A percentile compares a stretch with the other conserved stretches of the same genome.
phyloP scores from a whole-genome alignment of 1,140 invertebrate genomes.

The Ooceraea biroi region DNA sequence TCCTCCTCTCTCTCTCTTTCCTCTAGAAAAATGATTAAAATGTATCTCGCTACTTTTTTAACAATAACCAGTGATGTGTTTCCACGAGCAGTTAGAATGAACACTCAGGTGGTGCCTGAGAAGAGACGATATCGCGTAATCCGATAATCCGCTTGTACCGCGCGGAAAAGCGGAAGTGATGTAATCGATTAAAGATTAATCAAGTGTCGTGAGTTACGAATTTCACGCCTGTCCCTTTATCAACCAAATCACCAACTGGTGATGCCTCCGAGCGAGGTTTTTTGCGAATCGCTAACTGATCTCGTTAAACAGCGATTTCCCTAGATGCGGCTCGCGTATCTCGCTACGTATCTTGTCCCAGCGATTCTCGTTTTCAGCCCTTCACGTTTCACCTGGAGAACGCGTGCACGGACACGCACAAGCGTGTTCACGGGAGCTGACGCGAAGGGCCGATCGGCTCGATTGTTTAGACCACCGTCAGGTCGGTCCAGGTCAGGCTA shows the following conservation, averaged over 20 bases:
- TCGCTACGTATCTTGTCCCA: not conserved
- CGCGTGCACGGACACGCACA: constrained; percentile 69
- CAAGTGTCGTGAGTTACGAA: constrained; percentile 1
- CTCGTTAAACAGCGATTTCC: constrained; percentile 4
- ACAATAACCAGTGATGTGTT: not conserved
- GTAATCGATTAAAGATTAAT: constrained; percentile 33
- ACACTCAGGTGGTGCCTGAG: not conserved
- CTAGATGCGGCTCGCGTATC: too few species aligned
- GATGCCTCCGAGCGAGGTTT: constrained; percentile 8
- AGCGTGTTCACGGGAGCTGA: constrained; percentile 80
- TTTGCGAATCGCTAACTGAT: constrained; percentile 30
- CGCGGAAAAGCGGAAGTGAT: not conserved
- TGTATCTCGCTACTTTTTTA: not conserved
- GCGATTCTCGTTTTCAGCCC: not conserved
- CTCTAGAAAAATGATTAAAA: not conserved
- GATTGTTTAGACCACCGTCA: constrained; percentile 81
- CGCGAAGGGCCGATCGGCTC: constrained; percentile 77
- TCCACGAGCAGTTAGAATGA: not conserved
- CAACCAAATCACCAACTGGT: not conserved
- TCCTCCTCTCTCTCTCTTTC: not conserved
- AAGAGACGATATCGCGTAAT: constrained; percentile 25
- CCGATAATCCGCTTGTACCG: constrained; percentile 12
- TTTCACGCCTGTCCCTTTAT: constrained; percentile 31
- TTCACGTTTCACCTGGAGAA: constrained; percentile 27
- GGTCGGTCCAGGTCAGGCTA: constrained; percentile 74